phyloP scores from a whole-genome alignment of 92 coral and sea anemone genomes.

The Nematostella vectensis region DNA sequence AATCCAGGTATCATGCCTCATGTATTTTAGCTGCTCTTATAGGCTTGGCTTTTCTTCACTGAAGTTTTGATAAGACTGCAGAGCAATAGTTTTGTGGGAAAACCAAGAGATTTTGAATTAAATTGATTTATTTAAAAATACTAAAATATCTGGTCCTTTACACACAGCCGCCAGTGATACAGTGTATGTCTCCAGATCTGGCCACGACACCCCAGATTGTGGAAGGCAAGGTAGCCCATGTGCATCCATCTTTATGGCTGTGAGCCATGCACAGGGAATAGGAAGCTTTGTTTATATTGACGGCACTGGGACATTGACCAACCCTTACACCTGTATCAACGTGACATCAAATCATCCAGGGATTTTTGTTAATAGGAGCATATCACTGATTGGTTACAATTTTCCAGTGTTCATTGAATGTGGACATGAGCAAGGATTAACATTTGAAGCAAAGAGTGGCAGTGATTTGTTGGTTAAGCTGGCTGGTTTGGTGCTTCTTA shows the following conservation, averaged over 20 bases:
- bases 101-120: no score
- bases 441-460: neutral
- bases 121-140: no score
- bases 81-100: no score
- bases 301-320: constrained; percentile 27
- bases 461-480: neutral
- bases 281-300: constrained; percentile 25
- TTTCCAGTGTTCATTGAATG: constrained; percentile 8
- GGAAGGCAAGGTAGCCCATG: constrained; percentile 16
- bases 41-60: no score
- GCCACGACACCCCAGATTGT: constrained; percentile 24
- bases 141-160: no score
- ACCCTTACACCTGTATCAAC: constrained; percentile 15
- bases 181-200: neutral
- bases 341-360: constrained; percentile 13
- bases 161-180: no score
- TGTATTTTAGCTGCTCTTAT: no score
- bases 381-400: constrained; percentile 13
- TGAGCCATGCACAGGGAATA: constrained; percentile 10
- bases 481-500: neutral
- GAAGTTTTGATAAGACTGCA: no score
- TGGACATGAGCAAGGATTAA: constrained; percentile 5
- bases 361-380: constrained; percentile 13
- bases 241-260: constrained; percentile 26
- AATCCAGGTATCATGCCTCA: no score